Evolutionary conservation across 1,140 invertebrate genomes (phyloP), one percentile per base, ranked within the genome.

Genomic region (Wiebesia pumilae): DNA sequence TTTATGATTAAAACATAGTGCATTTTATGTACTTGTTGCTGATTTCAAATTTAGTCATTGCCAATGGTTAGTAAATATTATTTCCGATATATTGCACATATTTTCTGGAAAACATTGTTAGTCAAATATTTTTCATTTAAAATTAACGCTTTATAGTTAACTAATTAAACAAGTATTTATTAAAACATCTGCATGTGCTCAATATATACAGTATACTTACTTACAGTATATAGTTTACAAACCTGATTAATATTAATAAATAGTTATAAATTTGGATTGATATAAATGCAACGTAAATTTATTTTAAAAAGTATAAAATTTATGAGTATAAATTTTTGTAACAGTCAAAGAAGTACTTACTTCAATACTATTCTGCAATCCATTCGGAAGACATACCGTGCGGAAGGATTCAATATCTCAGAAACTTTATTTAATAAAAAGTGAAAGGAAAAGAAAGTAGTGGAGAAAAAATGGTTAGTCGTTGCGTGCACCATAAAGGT

Each of bases 1-100:
- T 75, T 75, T 75, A 75, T 75, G 69, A 3, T 43, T 10, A 12
- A 75, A 75, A n/a, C 38, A 75, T 62, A 62, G 58, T 62, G 58
- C 58, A 62, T 62, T 62, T 62, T 54, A 54, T 16, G 51, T 14
- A 14, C 19, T 19, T 16, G 51, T 54, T 54, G 19, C 2, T 54
- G 7, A 27, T 27, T 62, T 2, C 6, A 62, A 62, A 62, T 62
- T 62, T 62, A 62, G 58, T 54, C 51, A 62, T 62, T 62, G 24
- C 3, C 58, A 27, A 62, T 62, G 24, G 24, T 62, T 27, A 27
- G 24, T 27, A 4, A 62, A 14, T 24, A 38, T 38, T 35, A 38
- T 71, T 71, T 3, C 0, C 0, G n/a, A 38, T 16, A 27, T 62
- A 1, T 6, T 33, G 6, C 12, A 69, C 10, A n/a, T 69, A 69